Evolutionary conservation across 37 sponge, comb jelly and placozoan genomes (phyloP).

Genomic region (Ephydatia muelleri): DNA sequence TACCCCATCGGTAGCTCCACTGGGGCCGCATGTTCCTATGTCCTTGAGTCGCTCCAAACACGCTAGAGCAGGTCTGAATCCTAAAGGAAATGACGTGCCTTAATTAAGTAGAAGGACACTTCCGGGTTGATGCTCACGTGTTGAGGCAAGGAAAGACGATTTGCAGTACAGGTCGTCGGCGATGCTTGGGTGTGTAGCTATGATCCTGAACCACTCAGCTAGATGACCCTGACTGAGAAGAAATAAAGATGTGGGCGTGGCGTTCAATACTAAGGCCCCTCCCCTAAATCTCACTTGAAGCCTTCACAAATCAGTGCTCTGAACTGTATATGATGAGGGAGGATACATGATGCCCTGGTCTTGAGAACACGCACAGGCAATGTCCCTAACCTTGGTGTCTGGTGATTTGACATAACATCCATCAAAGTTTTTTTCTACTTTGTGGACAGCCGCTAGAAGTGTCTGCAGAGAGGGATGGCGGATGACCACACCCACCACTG

Average conservation of each 20-base stretch:
- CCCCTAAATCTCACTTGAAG: constrained; percentile 55
- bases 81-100: background rate
- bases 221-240: constrained; percentile 36
- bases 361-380: background rate
- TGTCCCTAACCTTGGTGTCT: constrained; percentile 31
- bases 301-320: constrained; percentile 59
- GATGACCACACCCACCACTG: background rate
- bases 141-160: constrained; percentile 38
- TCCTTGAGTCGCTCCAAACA: constrained; percentile 49
- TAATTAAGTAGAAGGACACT: background rate
- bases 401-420: constrained; percentile 10
- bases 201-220: constrained; percentile 51
- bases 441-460: constrained; percentile 39
- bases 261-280: no score
- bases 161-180: constrained; percentile 41
- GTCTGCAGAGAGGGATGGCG: constrained; percentile 12
- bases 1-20: constrained; percentile 34
- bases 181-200: constrained; percentile 44
- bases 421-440: constrained; percentile 19
- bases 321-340: background rate
- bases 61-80: constrained; percentile 39
- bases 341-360: no score
- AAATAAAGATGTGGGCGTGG: background rate
- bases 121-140: no score
- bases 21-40: constrained; percentile 29